These are phyloP conservation scores for Daboia siamensis DNA, from an alignment of 2,113 vertebrate species.

Conservation along the genomic window DNA sequence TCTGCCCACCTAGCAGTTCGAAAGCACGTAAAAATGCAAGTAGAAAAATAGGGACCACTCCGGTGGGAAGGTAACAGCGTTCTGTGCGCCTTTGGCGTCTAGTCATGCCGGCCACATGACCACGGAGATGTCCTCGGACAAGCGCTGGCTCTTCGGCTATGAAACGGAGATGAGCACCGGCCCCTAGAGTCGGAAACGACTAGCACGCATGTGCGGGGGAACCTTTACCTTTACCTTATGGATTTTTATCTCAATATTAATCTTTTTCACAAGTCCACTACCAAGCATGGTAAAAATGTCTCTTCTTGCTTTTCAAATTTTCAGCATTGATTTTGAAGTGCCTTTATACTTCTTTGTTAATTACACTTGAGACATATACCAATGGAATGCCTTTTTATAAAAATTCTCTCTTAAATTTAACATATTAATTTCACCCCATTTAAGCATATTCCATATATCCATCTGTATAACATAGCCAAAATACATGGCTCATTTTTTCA, in stretches of 20 bases:
- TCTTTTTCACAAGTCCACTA: not conserved
- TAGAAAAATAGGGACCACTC: too few relatives aligned
- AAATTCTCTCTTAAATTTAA: not conserved
- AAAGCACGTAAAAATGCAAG: too few relatives aligned
- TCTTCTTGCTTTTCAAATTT: not conserved
- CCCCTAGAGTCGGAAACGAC: too few relatives aligned
- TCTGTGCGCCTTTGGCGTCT: too few relatives aligned
- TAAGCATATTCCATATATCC: not conserved
- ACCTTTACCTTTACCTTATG: too few relatives aligned
- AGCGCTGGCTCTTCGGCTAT: too few relatives aligned
- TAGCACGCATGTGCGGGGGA: too few relatives aligned
- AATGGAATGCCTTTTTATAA: not conserved
- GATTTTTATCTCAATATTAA: not conserved
- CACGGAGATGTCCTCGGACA: too few relatives aligned
- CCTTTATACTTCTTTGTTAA: not conserved
- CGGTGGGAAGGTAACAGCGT: too few relatives aligned
- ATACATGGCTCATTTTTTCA: not conserved
- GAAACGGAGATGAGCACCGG: too few relatives aligned
- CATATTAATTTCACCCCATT: not conserved
- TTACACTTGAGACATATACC: not conserved
- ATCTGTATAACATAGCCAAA: not conserved
- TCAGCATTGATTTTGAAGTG: not conserved
- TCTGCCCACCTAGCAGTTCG: too few relatives aligned
- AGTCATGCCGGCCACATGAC: too few relatives aligned
- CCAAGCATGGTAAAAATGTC: not conserved